Percentiles rank a stretch among this genome's conserved stretches.
These are phyloP conservation scores for Geopemphigus sp. DNA, from an alignment of 1,140 invertebrate species.

Conservation along the genomic window DNA sequence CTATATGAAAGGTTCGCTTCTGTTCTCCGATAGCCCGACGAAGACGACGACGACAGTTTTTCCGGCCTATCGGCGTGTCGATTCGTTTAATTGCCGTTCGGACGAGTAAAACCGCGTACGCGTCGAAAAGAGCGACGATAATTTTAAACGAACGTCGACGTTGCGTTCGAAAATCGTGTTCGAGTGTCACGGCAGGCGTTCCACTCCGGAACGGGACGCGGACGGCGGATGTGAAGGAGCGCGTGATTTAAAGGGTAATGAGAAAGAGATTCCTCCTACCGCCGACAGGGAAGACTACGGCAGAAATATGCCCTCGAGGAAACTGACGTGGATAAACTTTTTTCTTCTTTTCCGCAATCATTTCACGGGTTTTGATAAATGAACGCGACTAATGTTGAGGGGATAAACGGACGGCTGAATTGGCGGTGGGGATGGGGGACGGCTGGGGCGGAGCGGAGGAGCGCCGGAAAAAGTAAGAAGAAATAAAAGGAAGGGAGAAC, in stretches of 20 bases:
- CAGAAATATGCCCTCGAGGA: conserved; percentile 31
- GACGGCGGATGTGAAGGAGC: too few relatives aligned
- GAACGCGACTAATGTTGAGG: conserved; percentile 28
- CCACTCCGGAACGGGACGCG: too few relatives aligned
- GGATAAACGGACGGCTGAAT: not conserved
- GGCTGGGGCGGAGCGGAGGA: too few relatives aligned
- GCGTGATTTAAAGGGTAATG: conserved; percentile 17
- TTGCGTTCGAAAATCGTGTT: too few relatives aligned
- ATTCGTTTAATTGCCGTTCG: conserved; percentile 12
- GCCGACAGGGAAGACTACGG: not conserved
- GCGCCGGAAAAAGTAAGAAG: too few relatives aligned
- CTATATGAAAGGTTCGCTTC: too few relatives aligned
- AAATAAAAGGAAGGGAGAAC: not conserved
- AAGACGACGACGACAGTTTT: not conserved
- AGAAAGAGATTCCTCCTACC: conserved; percentile 23
- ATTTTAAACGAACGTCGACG: too few relatives aligned
- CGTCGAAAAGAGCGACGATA: too few relatives aligned
- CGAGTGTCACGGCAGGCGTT: too few relatives aligned
- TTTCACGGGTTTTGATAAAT: conserved; percentile 39
- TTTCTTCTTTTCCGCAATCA: conserved; percentile 40
- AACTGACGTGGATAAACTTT: conserved; percentile 42
- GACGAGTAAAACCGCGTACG: not conserved
- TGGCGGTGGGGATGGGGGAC: not conserved
- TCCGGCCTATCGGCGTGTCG: not conserved
- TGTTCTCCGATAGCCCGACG: not conserved